Percentiles rank a stretch among this genome's conserved stretches.
These are phyloP conservation scores for Propithecus deckenii DNA, from an alignment of 2,797 vertebrate species.

Conservation along the genomic window DNA sequence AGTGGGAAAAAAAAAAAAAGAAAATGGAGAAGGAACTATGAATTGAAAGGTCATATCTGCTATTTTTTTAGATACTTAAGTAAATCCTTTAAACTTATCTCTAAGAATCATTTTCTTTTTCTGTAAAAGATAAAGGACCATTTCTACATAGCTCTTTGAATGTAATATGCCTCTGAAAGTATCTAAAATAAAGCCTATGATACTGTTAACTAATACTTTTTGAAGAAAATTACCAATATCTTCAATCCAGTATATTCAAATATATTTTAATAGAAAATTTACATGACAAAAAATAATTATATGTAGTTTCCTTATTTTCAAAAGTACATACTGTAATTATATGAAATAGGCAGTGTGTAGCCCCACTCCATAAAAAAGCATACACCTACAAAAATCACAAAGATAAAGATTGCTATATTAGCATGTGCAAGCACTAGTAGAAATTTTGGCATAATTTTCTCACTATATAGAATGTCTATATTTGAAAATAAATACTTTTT, in stretches of 20 bases:
- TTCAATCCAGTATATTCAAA: background rate
- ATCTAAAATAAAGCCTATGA: background rate
- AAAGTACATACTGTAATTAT: background rate
- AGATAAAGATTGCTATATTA: background rate
- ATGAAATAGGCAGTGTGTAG: background rate
- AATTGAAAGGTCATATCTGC: background rate
- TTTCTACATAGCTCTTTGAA: background rate
- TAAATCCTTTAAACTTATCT: background rate
- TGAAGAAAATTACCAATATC: background rate
- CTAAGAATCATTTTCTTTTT: background rate
- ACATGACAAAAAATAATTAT: background rate
- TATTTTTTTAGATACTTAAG: background rate
- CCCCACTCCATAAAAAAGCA: fast-evolving
- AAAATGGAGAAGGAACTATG: background rate
- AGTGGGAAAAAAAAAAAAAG: background rate
- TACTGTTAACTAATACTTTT: background rate
- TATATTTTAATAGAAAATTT: background rate
- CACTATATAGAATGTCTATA: background rate
- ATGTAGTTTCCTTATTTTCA: background rate
- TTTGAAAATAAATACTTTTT: background rate
- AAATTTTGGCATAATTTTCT: background rate
- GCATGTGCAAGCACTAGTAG: background rate
- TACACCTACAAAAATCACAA: background rate
- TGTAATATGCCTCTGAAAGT: background rate
- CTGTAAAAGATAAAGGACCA: background rate